Conservation (phyloP, 2,797 vertebrate genomes). For the Notolepis coatsorum region DNA sequence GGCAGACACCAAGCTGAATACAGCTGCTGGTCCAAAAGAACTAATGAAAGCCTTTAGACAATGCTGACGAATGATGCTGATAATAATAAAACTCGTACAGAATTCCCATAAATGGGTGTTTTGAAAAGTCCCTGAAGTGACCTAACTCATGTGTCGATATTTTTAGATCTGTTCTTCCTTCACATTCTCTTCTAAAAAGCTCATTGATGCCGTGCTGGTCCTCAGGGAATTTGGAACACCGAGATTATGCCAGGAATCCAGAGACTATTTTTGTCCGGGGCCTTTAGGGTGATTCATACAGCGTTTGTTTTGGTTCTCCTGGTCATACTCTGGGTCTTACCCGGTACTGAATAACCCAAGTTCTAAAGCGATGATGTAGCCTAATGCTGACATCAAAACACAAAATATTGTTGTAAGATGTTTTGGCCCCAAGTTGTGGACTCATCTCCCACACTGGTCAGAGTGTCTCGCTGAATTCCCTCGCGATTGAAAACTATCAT, state of each 20-base stretch:
- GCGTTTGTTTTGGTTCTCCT: not conserved
- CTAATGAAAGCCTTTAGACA: not conserved
- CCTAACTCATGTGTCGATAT: constrained; percentile 39
- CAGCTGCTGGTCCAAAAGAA: constrained; percentile 5
- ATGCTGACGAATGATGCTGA: not conserved
- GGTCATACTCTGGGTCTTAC: not conserved
- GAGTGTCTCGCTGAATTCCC: not conserved
- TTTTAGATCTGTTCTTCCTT: constrained; percentile 20
- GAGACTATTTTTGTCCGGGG: constrained; percentile 29
- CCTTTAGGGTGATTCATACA: not conserved
- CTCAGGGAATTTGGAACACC: constrained; percentile 31
- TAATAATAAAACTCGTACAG: constrained; percentile 12
- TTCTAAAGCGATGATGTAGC: too few species aligned
- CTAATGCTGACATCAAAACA: too few species aligned
- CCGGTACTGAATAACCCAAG: too few species aligned
- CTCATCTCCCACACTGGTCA: constrained; percentile 5
- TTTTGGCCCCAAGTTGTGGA: too few species aligned
- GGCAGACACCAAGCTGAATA: not conserved
- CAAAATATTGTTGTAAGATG: too few species aligned
- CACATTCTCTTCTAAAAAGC: constrained; percentile 35
- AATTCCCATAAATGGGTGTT: constrained; percentile 59
- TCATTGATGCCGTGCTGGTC: constrained; percentile 32
- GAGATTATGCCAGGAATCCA: constrained; percentile 10
- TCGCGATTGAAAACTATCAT: not conserved
- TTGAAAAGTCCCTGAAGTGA: constrained; percentile 15